Conservation (phyloP, 1,140 invertebrate species). For the Mizuhopecten yessoensis region DNA sequence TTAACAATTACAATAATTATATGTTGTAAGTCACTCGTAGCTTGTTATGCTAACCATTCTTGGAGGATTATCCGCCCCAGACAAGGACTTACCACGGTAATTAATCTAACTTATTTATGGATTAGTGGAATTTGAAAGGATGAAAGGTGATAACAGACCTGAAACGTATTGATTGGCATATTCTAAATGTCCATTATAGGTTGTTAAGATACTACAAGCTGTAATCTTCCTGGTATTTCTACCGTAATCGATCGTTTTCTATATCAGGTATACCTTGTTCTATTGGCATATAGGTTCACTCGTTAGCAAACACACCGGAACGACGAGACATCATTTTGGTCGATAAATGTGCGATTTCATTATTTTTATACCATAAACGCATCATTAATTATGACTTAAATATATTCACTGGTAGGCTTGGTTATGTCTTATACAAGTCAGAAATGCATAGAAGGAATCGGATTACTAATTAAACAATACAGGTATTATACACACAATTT, state of each 20-base stretch:
- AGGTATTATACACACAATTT: too few relatives aligned
- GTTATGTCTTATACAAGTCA: too few relatives aligned
- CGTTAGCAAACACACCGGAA: neutral
- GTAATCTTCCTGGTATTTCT: slow-evolving; percentile 19
- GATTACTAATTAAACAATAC: too few relatives aligned
- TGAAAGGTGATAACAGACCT: neutral
- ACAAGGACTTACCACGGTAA: neutral
- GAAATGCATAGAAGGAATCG: too few relatives aligned
- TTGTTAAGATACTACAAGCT: neutral
- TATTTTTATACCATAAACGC: neutral
- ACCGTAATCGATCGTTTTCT: neutral
- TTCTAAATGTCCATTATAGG: neutral
- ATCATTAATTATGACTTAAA: neutral
- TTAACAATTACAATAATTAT: too few relatives aligned
- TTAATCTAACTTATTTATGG: slow-evolving; percentile 36
- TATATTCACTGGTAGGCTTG: too few relatives aligned
- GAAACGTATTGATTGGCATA: neutral
- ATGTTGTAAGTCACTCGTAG: neutral
- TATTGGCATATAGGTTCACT: neutral
- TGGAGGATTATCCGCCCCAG: neutral
- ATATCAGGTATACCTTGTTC: neutral
- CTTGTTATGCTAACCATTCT: neutral
- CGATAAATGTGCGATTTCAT: neutral
- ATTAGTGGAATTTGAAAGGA: neutral
- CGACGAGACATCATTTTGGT: neutral